Percentiles rank a stretch among this genome's conserved stretches.
These are phyloP conservation scores for Ageneiosus marmoratus DNA, from an alignment of 2,113 vertebrate species.

Conservation along the genomic window DNA sequence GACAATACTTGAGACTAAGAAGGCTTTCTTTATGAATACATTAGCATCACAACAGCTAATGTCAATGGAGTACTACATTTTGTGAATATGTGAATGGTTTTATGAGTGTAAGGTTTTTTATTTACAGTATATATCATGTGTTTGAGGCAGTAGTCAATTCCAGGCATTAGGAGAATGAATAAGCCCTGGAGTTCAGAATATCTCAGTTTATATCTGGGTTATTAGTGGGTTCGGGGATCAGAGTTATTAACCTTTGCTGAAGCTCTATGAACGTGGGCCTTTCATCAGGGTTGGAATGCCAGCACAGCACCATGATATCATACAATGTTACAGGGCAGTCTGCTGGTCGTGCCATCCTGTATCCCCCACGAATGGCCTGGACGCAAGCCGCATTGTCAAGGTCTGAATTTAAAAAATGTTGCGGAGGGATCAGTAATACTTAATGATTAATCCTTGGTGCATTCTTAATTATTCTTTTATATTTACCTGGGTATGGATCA, in stretches of 20 bases:
- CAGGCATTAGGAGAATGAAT: neutral
- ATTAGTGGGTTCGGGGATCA: conserved; percentile 32
- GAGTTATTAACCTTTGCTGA: conserved; percentile 34
- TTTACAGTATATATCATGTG: neutral
- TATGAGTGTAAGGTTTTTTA: neutral
- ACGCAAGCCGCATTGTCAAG: conserved; percentile 45
- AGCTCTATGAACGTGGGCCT: conserved; percentile 54
- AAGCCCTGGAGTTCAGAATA: neutral
- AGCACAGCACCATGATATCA: conserved; percentile 61
- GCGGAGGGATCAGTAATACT: neutral
- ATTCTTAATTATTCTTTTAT: neutral
- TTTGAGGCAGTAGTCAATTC: neutral
- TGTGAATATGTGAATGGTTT: neutral
- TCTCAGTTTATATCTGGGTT: conserved; percentile 1
- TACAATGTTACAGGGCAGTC: conserved; percentile 50
- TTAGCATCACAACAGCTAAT: neutral
- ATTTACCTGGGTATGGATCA: conserved; percentile 59
- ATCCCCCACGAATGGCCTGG: conserved; percentile 35
- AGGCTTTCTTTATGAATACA: neutral
- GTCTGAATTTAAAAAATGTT: conserved; percentile 38
- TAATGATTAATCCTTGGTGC: neutral
- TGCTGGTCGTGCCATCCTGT: conserved; percentile 44
- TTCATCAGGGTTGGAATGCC: conserved; percentile 43
- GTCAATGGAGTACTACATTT: neutral
- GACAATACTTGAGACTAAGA: neutral